phyloP scores from a whole-genome alignment of 2,797 vertebrate genomes.

The Morus bassanus region DNA sequence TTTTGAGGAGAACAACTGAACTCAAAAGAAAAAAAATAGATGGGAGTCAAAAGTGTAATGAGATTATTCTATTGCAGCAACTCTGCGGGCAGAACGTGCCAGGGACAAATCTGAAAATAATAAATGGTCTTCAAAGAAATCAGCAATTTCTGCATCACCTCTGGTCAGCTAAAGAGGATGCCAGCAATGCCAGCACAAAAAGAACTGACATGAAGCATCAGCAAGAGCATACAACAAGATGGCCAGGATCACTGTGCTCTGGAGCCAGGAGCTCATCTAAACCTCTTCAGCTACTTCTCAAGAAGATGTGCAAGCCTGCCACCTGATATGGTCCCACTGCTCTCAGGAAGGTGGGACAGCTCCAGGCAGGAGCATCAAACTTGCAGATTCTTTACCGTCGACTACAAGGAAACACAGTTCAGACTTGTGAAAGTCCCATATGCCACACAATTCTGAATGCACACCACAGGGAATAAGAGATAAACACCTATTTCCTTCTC shows the following conservation, averaged over 20 bases:
- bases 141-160: neutral
- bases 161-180: neutral
- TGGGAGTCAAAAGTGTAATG: neutral
- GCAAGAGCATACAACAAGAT: neutral
- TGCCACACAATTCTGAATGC: neutral
- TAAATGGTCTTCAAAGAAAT: neutral
- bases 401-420: neutral
- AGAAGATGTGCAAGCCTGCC: neutral
- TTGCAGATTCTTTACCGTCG: neutral
- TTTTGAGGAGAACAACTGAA: neutral
- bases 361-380: neutral
- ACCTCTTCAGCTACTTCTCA: neutral
- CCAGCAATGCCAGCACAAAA: neutral
- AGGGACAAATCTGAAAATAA: neutral
- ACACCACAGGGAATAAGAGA: neutral
- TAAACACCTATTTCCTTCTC: neutral
- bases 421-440: neutral
- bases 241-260: neutral
- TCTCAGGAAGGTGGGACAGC: neutral
- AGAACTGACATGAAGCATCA: neutral
- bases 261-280: neutral
- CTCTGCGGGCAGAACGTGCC: neutral
- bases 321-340: accelerated
- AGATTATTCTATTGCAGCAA: neutral
- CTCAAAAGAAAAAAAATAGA: neutral